Conservation (phyloP, 2,797 vertebrate genomes). For the Pseudocheirus occidentalis region DNA sequence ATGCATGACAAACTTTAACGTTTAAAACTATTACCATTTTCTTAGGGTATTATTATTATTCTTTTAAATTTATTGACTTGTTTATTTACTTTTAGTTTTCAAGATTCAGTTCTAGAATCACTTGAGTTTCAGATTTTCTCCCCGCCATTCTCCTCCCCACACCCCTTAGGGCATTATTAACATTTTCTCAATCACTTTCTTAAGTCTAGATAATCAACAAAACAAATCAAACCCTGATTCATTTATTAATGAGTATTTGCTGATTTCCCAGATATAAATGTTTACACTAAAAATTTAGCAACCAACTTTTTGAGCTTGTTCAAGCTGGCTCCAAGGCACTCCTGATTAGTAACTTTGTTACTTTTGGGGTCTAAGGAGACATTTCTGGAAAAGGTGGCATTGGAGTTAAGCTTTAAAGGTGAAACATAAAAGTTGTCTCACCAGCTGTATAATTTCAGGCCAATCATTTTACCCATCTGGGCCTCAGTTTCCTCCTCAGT, state of each 20-base stretch:
- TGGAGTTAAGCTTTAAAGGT: not conserved
- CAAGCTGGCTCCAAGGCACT: not conserved
- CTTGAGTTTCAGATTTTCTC: no score
- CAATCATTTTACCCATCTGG: not conserved
- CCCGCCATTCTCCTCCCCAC: no score
- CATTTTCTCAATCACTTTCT: not conserved
- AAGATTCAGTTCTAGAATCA: no score
- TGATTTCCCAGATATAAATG: not conserved
- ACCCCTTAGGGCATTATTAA: not conserved
- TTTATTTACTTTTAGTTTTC: no score
- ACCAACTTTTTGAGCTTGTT: not conserved
- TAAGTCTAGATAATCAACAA: not conserved
- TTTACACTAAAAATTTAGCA: not conserved
- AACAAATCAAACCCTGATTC: not conserved
- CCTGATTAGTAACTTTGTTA: not conserved
- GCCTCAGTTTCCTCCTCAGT: not conserved
- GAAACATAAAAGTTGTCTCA: not conserved
- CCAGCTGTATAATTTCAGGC: not conserved
- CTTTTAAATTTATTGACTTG: no score
- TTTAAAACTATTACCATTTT: not conserved
- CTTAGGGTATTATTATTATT: no score
- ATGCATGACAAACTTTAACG: not conserved
- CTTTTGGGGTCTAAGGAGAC: not conserved
- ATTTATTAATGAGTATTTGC: not conserved
- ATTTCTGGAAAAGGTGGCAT: not conserved